Evolutionary conservation across 2,113 vertebrate species (phyloP).

Genomic region (Mus pahari): DNA sequence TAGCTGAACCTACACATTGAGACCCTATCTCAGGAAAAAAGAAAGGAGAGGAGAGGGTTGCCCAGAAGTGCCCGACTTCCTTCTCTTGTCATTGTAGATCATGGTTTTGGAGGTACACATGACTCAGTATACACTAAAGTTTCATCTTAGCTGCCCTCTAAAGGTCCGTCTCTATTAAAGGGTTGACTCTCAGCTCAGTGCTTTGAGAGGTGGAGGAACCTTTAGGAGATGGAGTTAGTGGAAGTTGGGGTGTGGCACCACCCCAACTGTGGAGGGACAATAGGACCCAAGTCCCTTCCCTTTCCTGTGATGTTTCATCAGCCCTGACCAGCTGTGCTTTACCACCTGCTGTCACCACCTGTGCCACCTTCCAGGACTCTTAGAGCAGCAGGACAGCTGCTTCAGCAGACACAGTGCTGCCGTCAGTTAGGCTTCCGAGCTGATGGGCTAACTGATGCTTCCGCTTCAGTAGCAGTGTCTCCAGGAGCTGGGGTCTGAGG

Average conservation of each 20-base stretch:
- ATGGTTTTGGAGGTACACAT: background rate
- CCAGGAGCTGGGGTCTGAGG: background rate
- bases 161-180: background rate
- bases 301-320: too few relatives aligned
- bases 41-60: background rate
- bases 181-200: background rate
- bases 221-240: background rate
- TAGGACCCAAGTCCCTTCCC: background rate
- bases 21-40: background rate
- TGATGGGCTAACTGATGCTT: background rate
- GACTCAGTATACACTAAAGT: background rate
- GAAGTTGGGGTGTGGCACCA: too few relatives aligned
- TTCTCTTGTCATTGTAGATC: background rate
- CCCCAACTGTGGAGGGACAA: too few relatives aligned
- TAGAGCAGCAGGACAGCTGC: background rate
- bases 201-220: background rate
- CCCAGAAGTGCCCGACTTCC: background rate
- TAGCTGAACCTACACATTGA: background rate
- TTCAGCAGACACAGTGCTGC: rapidly evolving
- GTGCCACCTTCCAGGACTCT: background rate
- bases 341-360: background rate
- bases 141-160: background rate
- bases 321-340: background rate
- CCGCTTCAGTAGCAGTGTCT: background rate
- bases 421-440: background rate